Evolutionary conservation across 2,113 vertebrate genomes (phyloP), one percentile per base, ranked within the genome.

Genomic region (Rostratula benghalensis): DNA sequence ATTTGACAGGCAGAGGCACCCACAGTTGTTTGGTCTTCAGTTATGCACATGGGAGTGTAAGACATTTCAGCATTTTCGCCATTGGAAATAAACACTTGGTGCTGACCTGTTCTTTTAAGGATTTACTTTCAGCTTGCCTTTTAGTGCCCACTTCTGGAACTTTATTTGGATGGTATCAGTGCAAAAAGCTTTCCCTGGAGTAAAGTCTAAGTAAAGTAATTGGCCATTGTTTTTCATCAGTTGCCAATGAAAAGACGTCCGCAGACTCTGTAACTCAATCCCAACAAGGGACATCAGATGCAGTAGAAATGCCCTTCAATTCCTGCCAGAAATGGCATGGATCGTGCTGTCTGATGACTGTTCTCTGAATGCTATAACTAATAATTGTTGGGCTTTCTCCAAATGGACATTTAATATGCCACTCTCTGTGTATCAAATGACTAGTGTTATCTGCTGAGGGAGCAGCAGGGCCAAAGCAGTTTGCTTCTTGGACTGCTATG

Each of bases 341-440:
- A 19, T 67, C 0, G 0, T 89, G 43, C 83, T 45, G 11, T 83
- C 61, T 93, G 70, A 73, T 82, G 67, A 15, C 61, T 89, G n/a
- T 74, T 93, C 81, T 95, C 67, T 86, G 56, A 92, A 82, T 76
- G 73, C 13, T 94, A 82, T n/a, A 87, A 54, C 76, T 95, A 92
- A 45, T 83, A 94, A 82, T 70, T 89, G 64, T 33, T 94, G 86
- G 74, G 21, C 67, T 91, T 82, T 81, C 64, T 75, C 91, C 68
- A 79, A 37, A 63, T 65, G 81, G 64, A 35, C 64, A 9, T 71
- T 84, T 95, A 79, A 41, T 50, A 25, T 70, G 71, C 88, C 28
- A 15, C 76, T 90, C 15, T n/a, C 39, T 87, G 35, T 57, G 33
- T 71, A n/a, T 64, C 54, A 64, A 82, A 75, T 59, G 16, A 50